Percentiles rank a stretch among this genome's conserved stretches.
These are phyloP conservation scores for Molossus molossus DNA, from an alignment of 2,797 vertebrate genomes.

Conservation along the genomic window DNA sequence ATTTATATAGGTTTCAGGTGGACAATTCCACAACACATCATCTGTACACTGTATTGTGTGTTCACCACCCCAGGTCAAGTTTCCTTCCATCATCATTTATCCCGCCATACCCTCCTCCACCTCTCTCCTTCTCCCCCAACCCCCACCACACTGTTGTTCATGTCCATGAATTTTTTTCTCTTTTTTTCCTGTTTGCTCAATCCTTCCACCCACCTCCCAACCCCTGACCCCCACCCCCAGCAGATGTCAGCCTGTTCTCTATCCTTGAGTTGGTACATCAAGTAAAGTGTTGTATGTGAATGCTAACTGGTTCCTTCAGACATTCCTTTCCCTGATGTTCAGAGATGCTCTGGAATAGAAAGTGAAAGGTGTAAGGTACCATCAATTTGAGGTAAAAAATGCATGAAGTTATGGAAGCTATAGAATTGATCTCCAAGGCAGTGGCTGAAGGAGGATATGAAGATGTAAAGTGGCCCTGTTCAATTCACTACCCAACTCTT, in stretches of 20 bases:
- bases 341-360: conserved; percentile 10
- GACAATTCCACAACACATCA: not conserved
- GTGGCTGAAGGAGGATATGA: not conserved
- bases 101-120: not conserved
- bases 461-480: not conserved
- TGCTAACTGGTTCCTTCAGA: not conserved
- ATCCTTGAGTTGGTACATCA: not conserved
- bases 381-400: not conserved
- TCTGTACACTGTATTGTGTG: not conserved
- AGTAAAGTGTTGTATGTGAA: not conserved
- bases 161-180: not conserved
- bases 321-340: not conserved
- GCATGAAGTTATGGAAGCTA: not conserved
- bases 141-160: not conserved
- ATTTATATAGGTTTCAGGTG: not conserved
- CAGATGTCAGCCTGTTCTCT: not conserved
- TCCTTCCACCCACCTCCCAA: not conserved
- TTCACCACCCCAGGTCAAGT: not conserved
- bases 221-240: not conserved
- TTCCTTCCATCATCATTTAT: not conserved
- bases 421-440: not conserved
- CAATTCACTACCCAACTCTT: not conserved
- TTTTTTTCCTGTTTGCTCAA: not conserved
- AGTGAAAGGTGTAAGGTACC: not conserved
- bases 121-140: not conserved